Conservation (phyloP, 2,888 invertebrate species). For the Andrena fulva region DNA sequence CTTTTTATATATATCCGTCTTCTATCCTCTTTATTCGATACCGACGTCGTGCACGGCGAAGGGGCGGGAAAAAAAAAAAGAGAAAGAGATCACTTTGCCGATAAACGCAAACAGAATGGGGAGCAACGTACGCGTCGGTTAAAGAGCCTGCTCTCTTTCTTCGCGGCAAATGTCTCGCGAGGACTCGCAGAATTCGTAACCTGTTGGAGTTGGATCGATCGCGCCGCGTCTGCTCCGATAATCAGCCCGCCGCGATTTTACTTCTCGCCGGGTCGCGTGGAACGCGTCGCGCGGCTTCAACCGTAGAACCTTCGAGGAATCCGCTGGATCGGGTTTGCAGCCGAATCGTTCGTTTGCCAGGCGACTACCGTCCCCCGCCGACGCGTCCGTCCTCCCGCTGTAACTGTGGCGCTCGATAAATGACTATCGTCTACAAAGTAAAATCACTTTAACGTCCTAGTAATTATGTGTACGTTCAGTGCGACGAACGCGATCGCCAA, state of each 20-base stretch:
- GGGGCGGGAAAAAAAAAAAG: constrained; percentile 54
- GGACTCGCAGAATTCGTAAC: constrained; percentile 40
- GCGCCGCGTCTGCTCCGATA: constrained; percentile 11
- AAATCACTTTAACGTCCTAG: neutral
- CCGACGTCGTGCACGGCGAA: constrained; percentile 62
- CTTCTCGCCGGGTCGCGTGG: neutral
- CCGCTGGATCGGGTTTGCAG: neutral
- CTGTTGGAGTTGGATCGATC: constrained; percentile 52
- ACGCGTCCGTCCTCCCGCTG: neutral
- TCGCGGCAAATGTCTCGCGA: constrained; percentile 45
- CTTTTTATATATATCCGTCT: constrained; percentile 21
- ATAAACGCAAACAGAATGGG: constrained; percentile 58
- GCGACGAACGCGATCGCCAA: constrained; percentile 6
- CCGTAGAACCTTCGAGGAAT: neutral
- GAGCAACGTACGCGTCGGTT: constrained; percentile 53
- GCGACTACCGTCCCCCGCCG: neutral
- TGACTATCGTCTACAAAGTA: neutral
- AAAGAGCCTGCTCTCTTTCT: constrained; percentile 47
- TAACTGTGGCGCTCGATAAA: neutral
- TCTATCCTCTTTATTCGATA: constrained; percentile 46
- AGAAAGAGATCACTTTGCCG: constrained; percentile 64
- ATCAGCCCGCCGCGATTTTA: neutral
- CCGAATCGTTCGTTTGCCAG: too few species aligned
- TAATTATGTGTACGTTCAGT: constrained; percentile 7
- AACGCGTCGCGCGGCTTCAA: too few species aligned